These are phyloP conservation scores for Diuraphis noxia DNA, from an alignment of 1,140 invertebrate species.

Conservation along the genomic window DNA sequence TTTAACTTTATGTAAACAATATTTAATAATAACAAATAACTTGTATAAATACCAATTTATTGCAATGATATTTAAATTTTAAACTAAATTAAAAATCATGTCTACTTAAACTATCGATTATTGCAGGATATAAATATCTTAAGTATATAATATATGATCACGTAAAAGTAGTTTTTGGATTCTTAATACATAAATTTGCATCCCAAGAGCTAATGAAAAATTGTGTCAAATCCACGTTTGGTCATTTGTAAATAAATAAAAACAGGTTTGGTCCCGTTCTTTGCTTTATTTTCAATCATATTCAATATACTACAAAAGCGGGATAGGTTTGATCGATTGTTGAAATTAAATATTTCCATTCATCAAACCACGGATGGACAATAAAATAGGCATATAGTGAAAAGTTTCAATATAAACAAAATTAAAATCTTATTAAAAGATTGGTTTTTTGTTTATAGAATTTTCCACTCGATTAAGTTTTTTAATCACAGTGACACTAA, in stretches of 20 bases:
- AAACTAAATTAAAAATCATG: neutral
- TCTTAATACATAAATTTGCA: neutral
- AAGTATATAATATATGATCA: neutral
- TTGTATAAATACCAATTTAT: neutral
- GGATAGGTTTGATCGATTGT: neutral
- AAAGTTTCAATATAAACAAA: neutral
- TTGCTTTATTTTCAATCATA: neutral
- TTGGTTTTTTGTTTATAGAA: neutral
- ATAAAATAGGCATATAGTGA: too few relatives aligned
- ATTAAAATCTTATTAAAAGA: neutral
- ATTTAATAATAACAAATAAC: neutral
- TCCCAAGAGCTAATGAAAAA: neutral
- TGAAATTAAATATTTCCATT: neutral
- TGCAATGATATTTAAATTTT: neutral
- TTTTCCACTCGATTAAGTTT: constrained; percentile 21
- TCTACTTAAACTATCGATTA: neutral
- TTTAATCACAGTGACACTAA: neutral
- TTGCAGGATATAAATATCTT: neutral
- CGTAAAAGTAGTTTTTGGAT: neutral
- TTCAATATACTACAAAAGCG: neutral
- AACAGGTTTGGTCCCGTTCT: neutral
- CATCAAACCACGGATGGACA: neutral
- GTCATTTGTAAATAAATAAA: neutral
- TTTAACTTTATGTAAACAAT: neutral
- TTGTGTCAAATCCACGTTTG: neutral